phyloP scores from a whole-genome alignment of 2,797 vertebrate species.

The Syngnathus rostellatus region DNA sequence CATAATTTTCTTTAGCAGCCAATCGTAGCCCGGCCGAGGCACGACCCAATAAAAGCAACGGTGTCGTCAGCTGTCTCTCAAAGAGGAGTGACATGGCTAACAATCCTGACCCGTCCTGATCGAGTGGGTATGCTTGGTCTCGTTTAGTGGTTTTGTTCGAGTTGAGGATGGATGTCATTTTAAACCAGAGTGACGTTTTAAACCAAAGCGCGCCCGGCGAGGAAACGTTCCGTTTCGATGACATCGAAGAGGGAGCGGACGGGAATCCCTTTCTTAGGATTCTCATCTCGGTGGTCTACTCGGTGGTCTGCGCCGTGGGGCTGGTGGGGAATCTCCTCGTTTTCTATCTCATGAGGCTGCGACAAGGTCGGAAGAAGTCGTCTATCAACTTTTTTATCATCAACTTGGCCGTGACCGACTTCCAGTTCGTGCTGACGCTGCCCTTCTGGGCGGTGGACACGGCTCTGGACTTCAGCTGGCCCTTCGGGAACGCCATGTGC shows the following conservation, averaged over 20 bases:
- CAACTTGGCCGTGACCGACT: conserved; percentile 74
- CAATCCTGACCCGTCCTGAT: background rate
- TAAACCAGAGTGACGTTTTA: background rate
- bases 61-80: conserved; percentile 17
- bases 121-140: background rate
- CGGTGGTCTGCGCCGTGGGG: conserved; percentile 65
- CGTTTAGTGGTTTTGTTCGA: background rate
- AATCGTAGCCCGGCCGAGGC: conserved; percentile 43
- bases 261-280: conserved; percentile 59
- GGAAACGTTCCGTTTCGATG: conserved; percentile 47
- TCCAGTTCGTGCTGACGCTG: conserved; percentile 76
- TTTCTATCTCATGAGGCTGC: conserved; percentile 69
- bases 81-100: conserved; percentile 11
- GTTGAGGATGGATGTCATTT: conserved; percentile 44
- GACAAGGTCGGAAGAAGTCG: conserved; percentile 67
- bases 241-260: conserved; percentile 63
- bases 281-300: conserved; percentile 68
- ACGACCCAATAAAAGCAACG: conserved; percentile 56
- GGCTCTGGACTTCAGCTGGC: conserved; percentile 78
- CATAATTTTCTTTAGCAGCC: conserved; percentile 20
- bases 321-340: conserved; percentile 73
- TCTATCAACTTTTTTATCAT: conserved; percentile 71
- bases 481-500: conserved; percentile 77
- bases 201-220: conserved; percentile 15
- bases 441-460: conserved; percentile 80